phyloP scores from a whole-genome alignment of 2,113 vertebrate genomes.

The Zosterops hypoxanthus region DNA sequence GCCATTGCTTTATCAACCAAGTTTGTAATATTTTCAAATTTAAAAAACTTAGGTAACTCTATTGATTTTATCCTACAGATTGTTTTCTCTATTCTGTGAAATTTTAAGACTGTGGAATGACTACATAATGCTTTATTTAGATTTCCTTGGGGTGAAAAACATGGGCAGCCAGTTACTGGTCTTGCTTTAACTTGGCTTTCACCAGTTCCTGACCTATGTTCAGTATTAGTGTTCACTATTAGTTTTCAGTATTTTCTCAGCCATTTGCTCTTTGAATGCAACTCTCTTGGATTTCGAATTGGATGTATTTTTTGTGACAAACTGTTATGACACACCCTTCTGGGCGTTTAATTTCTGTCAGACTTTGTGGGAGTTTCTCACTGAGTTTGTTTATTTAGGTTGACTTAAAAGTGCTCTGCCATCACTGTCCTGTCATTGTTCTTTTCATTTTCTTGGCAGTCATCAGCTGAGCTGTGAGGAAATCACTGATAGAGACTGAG shows the following conservation, averaged over 20 bases:
- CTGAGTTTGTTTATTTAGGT: background rate
- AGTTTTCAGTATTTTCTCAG: background rate
- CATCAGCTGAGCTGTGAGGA: background rate
- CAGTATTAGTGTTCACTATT: background rate
- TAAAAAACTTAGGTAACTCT: background rate
- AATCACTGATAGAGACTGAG: background rate
- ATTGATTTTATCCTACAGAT: background rate
- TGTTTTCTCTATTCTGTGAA: background rate
- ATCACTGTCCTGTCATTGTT: background rate
- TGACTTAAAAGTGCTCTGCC: background rate
- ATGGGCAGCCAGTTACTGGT: background rate
- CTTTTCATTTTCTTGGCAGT: background rate
- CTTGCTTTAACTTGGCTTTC: background rate
- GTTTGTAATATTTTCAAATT: background rate
- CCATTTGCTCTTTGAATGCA: background rate
- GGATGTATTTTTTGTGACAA: background rate
- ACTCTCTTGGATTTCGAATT: background rate
- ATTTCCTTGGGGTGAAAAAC: background rate
- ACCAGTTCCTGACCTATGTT: background rate
- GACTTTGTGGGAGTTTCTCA: background rate
- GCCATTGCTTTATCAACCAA: background rate
- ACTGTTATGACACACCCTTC: background rate
- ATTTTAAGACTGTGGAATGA: background rate
- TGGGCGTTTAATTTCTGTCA: background rate
- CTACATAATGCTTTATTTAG: background rate